These are phyloP conservation scores for Petrolisthes cinctipes DNA, from an alignment of 2,888 invertebrate species.

Conservation along the genomic window DNA sequence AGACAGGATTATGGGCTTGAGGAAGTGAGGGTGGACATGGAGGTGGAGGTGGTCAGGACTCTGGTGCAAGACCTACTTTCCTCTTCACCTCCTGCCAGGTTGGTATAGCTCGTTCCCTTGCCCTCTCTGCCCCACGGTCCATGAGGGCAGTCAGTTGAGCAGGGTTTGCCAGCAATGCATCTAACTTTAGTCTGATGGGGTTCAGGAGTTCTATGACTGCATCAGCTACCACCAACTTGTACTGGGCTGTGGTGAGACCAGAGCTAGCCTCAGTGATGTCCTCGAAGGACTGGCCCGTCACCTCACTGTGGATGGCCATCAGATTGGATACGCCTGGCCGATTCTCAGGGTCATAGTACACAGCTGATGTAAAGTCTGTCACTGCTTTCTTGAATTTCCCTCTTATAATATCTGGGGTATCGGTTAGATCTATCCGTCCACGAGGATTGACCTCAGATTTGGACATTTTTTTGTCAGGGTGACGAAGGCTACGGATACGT, in stretches of 20 bases:
- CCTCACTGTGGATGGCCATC: conserved; percentile 83
- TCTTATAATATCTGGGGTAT: conserved; percentile 78
- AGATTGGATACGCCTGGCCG: conserved; percentile 93
- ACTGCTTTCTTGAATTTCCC: conserved; percentile 87
- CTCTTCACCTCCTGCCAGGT: conserved; percentile 76
- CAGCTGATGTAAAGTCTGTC: conserved; percentile 87
- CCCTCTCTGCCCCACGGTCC: conserved; percentile 76
- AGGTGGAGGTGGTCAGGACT: too few species aligned
- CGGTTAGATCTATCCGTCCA: conserved; percentile 84
- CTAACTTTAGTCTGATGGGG: conserved; percentile 78
- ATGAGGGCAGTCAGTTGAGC: conserved; percentile 77
- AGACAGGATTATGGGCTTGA: too few species aligned
- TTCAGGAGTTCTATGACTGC: conserved; percentile 78
- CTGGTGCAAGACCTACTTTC: conserved; percentile 38
- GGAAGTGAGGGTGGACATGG: too few species aligned
- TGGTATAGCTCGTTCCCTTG: conserved; percentile 75
- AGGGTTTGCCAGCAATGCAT: conserved; percentile 75
- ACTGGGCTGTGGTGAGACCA: conserved; percentile 82
- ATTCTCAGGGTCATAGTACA: conserved; percentile 82
- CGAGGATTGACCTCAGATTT: conserved; percentile 88
- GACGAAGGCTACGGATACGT: conserved; percentile 83
- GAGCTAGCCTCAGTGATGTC: conserved; percentile 79
- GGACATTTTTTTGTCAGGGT: conserved; percentile 95
- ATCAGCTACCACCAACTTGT: conserved; percentile 81
- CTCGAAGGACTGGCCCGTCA: conserved; percentile 77